Base-by-base conservation (phyloP, 2,797 vertebrate species). In the Nyctalus aviator region DNA sequence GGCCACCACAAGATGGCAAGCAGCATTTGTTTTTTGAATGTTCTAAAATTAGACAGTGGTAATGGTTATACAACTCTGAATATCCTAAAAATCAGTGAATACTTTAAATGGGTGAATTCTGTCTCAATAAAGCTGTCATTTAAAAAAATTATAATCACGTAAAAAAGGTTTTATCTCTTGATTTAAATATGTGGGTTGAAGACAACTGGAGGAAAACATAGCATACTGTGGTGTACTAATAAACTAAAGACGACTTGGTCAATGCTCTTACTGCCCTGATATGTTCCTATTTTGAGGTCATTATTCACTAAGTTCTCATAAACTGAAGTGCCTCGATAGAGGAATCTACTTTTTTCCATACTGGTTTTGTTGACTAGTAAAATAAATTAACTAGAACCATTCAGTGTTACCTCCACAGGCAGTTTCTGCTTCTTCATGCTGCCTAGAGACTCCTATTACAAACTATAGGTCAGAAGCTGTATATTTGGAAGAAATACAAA, bases 401-500 rank as follows among this genome's bases (percentile, higher is more conserved):
- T 87, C 66, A 59, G 75, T 73, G 83, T 96, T 90, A 95, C 84
- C 62, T 92, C 27, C 18, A 93, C 9, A 59, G 35, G 55, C n/a
- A 92, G 48, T 86, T 87, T 94, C 82, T 87, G 71, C 62, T 53
- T 94, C 82, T 93, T 90, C 76, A 88, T 3, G 20, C 68, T 95
- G 86, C 78, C 90, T 94, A 95, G 92, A 94, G 32, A 32, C 57
- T 94, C 44, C 84, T 89, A 21, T 72, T 94, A 94, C 32, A 95
- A 95, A 81, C 72, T 94, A 96, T 27, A 88, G 55, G 90, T 84
- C 27, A 90, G 62, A 96, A 90, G 91, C 62, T 93, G 76, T 77
- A 68, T 83, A 68, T 91, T 96, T 91, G 32, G 88, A 96, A 95
- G 71, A 95, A 94, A 91, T 59, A 93, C 59, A 91, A 95, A 95